Conservation (phyloP, 2,888 invertebrate genomes). For the Cordylochernes scorpioides region DNA sequence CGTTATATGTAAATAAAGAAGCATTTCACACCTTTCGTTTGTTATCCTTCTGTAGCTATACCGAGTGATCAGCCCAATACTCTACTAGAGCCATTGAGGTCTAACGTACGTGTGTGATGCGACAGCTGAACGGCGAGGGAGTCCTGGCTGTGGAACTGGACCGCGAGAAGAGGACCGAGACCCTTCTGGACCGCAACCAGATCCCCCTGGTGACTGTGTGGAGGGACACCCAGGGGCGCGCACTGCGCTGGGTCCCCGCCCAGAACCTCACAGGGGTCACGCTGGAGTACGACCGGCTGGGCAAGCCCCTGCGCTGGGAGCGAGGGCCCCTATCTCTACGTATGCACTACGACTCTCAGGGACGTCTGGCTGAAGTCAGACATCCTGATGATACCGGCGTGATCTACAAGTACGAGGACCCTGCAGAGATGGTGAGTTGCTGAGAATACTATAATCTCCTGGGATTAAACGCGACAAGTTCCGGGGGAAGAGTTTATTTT, state of each 20-base stretch:
- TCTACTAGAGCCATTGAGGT: no score
- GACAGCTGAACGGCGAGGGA: constrained; percentile 66
- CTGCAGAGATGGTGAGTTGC: constrained; percentile 23
- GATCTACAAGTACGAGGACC: constrained; percentile 50
- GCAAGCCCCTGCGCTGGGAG: constrained; percentile 65
- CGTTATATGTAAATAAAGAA: not conserved
- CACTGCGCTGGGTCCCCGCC: constrained; percentile 41
- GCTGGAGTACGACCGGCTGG: constrained; percentile 48
- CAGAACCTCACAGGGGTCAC: constrained; percentile 48
- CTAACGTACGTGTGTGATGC: no score
- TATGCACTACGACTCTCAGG: constrained; percentile 62
- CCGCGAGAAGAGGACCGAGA: constrained; percentile 62
- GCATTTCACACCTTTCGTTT: not conserved
- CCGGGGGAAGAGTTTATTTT: not conserved
- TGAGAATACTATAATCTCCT: not conserved
- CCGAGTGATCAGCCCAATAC: no score
- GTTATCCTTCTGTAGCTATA: no score
- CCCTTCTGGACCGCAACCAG: constrained; percentile 56
- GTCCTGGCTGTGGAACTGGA: constrained; percentile 75
- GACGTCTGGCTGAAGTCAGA: constrained; percentile 56
- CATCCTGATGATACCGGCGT: constrained; percentile 59
- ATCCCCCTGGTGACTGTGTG: constrained; percentile 54
- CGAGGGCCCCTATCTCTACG: constrained; percentile 38
- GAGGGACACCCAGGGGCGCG: constrained; percentile 65
- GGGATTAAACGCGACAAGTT: not conserved